Conservation (phyloP, 2,113 vertebrate genomes). For the Apodemus speciosus region DNA sequence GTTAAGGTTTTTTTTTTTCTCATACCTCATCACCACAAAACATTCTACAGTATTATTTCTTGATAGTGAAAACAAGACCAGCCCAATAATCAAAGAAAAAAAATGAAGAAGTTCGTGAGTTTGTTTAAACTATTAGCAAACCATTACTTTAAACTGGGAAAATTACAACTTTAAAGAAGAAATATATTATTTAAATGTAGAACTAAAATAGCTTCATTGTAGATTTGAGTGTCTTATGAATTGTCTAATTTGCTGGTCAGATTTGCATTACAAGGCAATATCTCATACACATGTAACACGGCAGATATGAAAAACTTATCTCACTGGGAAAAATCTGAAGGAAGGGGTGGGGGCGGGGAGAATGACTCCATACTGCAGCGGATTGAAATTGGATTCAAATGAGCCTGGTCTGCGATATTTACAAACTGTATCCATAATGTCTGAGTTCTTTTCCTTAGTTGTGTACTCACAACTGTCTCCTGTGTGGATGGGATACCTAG, state of each 20-base stretch:
- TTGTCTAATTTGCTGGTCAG: not conserved
- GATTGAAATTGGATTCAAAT: conserved; percentile 19
- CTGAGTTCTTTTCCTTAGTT: not conserved
- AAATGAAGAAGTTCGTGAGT: not conserved
- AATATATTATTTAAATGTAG: conserved; percentile 28
- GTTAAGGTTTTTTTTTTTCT: not conserved
- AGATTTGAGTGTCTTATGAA: not conserved
- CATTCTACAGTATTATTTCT: not conserved
- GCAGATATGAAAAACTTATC: conserved; percentile 12
- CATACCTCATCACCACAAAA: not conserved
- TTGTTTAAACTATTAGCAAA: conserved; percentile 34
- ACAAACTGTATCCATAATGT: not conserved
- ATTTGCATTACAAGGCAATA: conserved; percentile 21
- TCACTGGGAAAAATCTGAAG: conserved; percentile 18
- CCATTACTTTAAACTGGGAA: not conserved
- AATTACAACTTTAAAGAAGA: conserved; percentile 7
- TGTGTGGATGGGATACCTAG: not conserved
- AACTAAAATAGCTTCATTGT: conserved; percentile 5
- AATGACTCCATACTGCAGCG: not conserved
- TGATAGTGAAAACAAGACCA: not conserved
- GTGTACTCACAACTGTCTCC: not conserved
- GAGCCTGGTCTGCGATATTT: conserved; percentile 38
- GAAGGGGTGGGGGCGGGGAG: not conserved
- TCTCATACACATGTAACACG: not conserved
- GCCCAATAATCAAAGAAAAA: not conserved